These are phyloP conservation scores for Synergus umbraculus DNA, from an alignment of 2,888 invertebrate species.

Conservation along the genomic window DNA sequence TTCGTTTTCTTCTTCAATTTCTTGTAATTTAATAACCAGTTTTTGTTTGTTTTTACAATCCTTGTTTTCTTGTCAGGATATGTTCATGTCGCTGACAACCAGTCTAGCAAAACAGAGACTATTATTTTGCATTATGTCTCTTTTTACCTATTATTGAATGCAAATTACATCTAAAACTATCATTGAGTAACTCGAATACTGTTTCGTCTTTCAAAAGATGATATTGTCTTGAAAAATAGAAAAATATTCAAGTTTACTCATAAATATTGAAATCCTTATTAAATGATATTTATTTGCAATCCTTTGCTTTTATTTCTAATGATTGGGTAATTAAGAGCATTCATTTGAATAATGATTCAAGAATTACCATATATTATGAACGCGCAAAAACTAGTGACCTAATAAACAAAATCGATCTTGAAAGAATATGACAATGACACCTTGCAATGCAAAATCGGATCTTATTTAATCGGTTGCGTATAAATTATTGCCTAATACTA, in stretches of 20 bases:
- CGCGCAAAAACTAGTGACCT: not conserved
- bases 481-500: constrained; percentile 66
- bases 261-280: not conserved
- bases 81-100: not conserved
- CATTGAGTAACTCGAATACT: not conserved
- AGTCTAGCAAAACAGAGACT: not conserved
- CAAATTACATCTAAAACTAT: not conserved
- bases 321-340: not conserved
- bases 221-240: not conserved
- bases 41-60: not conserved
- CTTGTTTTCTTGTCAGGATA: not conserved
- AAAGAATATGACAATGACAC: constrained; percentile 4
- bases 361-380: not conserved
- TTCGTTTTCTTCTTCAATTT: not conserved
- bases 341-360: not conserved
- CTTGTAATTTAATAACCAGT: not conserved
- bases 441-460: constrained; percentile 55
- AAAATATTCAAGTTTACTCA: not conserved
- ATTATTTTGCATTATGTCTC: not conserved
- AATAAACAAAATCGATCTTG: not conserved
- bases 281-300: no score
- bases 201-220: not conserved
- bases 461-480: constrained; percentile 67
- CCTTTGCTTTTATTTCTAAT: not conserved
- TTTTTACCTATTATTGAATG: not conserved